Conservation (phyloP, 2,888 invertebrate genomes). For the Thalpophila matura region DNA sequence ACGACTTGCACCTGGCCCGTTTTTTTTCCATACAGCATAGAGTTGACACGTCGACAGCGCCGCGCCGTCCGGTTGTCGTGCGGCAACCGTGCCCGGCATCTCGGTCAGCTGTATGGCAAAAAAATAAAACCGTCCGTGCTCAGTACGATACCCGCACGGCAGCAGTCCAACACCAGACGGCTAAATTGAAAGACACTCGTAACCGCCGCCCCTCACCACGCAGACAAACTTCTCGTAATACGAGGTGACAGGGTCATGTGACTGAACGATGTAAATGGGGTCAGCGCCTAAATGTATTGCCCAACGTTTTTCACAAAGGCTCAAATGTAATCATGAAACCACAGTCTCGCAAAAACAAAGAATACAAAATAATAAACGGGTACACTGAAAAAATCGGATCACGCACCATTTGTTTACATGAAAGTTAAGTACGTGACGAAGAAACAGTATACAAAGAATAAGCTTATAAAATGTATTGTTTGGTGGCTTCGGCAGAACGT, state of each 20-base stretch:
- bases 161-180: too few species aligned
- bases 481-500: conserved; percentile 16
- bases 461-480: conserved; percentile 49
- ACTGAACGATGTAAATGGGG: conserved; percentile 24
- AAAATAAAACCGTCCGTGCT: too few species aligned
- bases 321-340: conserved; percentile 36
- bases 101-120: too few species aligned
- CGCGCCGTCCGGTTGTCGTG: too few species aligned
- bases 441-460: conserved; percentile 60
- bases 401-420: conserved; percentile 65
- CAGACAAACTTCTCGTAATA: background rate
- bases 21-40: too few species aligned
- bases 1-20: too few species aligned
- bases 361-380: conserved; percentile 29
- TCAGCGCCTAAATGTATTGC: conserved; percentile 28
- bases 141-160: too few species aligned
- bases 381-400: conserved; percentile 52
- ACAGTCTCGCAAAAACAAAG: conserved; percentile 35
- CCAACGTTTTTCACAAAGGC: conserved; percentile 28
- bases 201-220: background rate
- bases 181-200: too few species aligned
- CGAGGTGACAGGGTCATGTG: conserved; percentile 11
- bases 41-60: too few species aligned
- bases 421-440: conserved; percentile 65
- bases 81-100: too few species aligned